Evolutionary conservation across 1,140 invertebrate genomes (phyloP).

Genomic region (Vanessa tameamea): DNA sequence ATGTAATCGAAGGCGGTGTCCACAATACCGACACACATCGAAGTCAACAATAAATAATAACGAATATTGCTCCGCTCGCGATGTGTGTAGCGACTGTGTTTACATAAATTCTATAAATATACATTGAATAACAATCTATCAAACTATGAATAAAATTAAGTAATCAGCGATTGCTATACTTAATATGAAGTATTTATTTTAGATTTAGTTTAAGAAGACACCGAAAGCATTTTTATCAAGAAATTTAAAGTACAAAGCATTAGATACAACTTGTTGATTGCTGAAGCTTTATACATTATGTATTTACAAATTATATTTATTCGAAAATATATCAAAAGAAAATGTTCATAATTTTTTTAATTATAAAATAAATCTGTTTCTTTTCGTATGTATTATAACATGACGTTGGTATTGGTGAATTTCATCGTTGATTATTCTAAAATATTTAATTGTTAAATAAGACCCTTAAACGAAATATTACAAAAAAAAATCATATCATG

Average conservation of each 20-base stretch:
- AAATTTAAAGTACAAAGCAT: not conserved
- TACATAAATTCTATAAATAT: slow-evolving; percentile 12
- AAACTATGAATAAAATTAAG: not conserved
- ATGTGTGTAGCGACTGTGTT: not conserved
- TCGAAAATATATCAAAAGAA: too few species aligned
- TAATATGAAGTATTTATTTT: slow-evolving; percentile 1
- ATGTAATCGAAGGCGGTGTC: slow-evolving; percentile 22
- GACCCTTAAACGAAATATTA: too few species aligned
- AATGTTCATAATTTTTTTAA: too few species aligned
- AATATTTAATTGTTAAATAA: too few species aligned
- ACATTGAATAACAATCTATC: slow-evolving; percentile 15
- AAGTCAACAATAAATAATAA: not conserved
- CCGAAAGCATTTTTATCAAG: slow-evolving; percentile 2
- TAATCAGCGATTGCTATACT: not conserved
- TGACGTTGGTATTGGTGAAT: too few species aligned
- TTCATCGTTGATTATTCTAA: too few species aligned
- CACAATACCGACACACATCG: not conserved
- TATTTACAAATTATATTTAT: too few species aligned
- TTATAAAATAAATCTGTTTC: too few species aligned
- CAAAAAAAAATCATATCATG: too few species aligned
- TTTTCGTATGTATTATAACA: too few species aligned
- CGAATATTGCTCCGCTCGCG: not conserved
- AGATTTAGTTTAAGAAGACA: slow-evolving; percentile 1
- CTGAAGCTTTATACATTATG: too few species aligned
- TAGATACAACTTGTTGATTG: too few species aligned